Percentiles rank a stretch among this genome's conserved stretches.
Evolutionary conservation across 1,140 invertebrate genomes (phyloP).

Genomic region (Aphidius ervi): DNA sequence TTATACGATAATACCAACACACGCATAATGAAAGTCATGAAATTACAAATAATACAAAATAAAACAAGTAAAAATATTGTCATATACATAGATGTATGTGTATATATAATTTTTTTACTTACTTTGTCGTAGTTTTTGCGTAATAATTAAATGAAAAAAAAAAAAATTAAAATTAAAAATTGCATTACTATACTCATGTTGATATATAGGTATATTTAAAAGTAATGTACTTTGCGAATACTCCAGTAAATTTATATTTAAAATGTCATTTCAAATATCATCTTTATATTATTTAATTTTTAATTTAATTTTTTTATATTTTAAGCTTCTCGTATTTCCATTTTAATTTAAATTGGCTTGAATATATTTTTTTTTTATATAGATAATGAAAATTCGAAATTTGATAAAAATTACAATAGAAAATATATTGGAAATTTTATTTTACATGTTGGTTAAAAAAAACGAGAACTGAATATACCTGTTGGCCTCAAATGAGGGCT

Average conservation of each 20-base stretch:
- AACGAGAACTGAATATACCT: no score
- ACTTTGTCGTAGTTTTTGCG: constrained; percentile 53
- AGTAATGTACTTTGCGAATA: background rate
- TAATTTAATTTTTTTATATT: background rate
- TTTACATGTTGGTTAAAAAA: no score
- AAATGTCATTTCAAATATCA: constrained; percentile 15
- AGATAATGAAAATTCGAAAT: no score
- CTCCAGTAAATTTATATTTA: constrained; percentile 12
- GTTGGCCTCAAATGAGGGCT: no score
- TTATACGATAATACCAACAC: no score
- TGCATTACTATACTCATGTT: constrained; percentile 11
- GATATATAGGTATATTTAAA: constrained; percentile 15
- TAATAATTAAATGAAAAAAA: constrained; percentile 38
- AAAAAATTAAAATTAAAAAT: constrained; percentile 24
- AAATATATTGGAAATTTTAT: no score
- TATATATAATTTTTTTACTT: constrained; percentile 18
- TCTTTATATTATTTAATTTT: background rate
- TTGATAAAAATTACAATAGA: no score
- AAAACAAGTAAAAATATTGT: no score
- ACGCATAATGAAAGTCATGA: no score
- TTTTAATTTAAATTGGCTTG: no score
- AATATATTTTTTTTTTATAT: no score
- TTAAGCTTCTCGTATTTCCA: background rate
- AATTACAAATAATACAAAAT: no score
- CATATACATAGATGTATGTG: background rate